Evolutionary conservation across 2,797 vertebrate species (phyloP).

Genomic region (Sardinella longiceps): DNA sequence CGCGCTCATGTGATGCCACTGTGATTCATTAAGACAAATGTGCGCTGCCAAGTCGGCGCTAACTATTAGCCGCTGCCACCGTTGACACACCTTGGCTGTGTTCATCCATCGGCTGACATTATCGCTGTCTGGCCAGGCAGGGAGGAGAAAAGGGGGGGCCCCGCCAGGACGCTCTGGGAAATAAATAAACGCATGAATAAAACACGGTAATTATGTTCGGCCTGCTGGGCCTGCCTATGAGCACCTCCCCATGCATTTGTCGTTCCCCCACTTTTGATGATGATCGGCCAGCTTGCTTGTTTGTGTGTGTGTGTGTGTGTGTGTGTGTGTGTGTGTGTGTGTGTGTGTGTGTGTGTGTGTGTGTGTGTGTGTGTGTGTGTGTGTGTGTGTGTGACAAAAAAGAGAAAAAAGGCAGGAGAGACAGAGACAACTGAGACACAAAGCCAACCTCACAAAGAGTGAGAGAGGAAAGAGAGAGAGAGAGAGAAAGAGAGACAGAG

Average conservation of each 20-base stretch:
- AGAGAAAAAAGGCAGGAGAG: background rate
- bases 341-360: background rate
- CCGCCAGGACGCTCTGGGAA: constrained; percentile 51
- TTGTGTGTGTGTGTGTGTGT: constrained; percentile 5
- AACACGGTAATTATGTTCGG: constrained; percentile 70
- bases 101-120: constrained; percentile 39
- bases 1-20: background rate
- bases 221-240: constrained; percentile 60
- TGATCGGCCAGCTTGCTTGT: constrained; percentile 55
- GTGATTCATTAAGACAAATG: constrained; percentile 39
- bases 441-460: background rate
- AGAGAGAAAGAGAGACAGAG: background rate
- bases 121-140: constrained; percentile 60
- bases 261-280: constrained; percentile 71
- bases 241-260: constrained; percentile 65
- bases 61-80: constrained; percentile 33
- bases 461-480: background rate
- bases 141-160: constrained; percentile 37
- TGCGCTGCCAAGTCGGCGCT: background rate
- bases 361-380: constrained; percentile 12
- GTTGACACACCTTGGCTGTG: constrained; percentile 37
- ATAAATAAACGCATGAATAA: constrained; percentile 25
- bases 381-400: background rate
- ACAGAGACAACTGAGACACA: background rate
- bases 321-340: background rate